Base-by-base conservation (phyloP, 2,888 invertebrate species). In the Drosophila engyochracea region DNA sequence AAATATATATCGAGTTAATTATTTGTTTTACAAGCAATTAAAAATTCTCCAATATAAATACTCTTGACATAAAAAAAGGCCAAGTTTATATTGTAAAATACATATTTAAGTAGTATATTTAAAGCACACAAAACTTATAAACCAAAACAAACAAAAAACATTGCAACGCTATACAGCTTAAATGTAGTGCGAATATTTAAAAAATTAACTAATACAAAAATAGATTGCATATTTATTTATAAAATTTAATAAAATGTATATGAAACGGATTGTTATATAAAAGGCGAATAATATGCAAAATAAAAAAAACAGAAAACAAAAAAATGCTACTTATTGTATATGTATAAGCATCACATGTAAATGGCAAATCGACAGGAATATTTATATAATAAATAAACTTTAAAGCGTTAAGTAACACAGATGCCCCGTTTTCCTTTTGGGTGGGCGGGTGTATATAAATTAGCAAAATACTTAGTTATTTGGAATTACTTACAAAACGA, bases 331-430 rank as follows among this genome's bases (percentile, higher is more conserved):
- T 58, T 66, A 74, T 58, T 79, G 69, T 61, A 79, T 63, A 69
- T 67, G 70, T 58, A 30, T 83, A 86, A 82, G 80, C 71, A 74
- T 52, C 74, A 83, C 69, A 72, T 86, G 85, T 85, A 85, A 89
- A 86, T 85, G 83, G 75, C 73, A 81, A 76, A 83, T 67, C 54
- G 82, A 89, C 89, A 89, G 87, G 89, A 86, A 85, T 85, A 89
- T 85, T 87, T 89, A 89, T 89, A 87, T 77, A 82, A 87, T 87
- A 81, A 85, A 83, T 83, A 68, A 76, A 89, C 61, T 79, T 77
- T 64, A 79, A 83, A 65, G 69, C 65, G 79, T 84, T 79, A 82
- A 84, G 84, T 55, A 33, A 69, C 62, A 52, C 57, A 28, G 5
- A 3, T 12, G 7, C 16, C 14, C 2, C 10, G 10, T 55, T 58